Evolutionary conservation across 2,888 invertebrate species (phyloP), one percentile per base, ranked within the genome.

Genomic region (Drosophila sordidula): DNA sequence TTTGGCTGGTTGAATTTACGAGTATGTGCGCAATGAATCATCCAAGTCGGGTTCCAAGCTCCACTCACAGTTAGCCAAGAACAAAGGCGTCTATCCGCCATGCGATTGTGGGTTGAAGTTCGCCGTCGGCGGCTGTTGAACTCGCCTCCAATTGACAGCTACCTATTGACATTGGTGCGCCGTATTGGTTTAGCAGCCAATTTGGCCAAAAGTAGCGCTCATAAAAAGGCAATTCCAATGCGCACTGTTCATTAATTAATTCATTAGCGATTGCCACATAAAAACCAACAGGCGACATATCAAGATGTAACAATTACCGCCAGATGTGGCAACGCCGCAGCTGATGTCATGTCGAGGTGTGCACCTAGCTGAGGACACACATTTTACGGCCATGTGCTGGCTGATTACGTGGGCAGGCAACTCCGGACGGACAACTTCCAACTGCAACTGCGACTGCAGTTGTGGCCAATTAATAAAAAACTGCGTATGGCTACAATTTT

Each of bases 71-170:
- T 64, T 72, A 22, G 58, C 44, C 39, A 50, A 75, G 70, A 75
- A 75, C 75, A 75, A 78, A 78, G 74, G 52, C 59, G 68, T 78
- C 78, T 18, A 57, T 64, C 46, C 52, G 42, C 26, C 50, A 14
- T 11, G 36, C 25, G 44, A 49, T 47, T 64, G 86, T 80, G 75
- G 82, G 88, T 81, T 87, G 82, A 87, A 80, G 82, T 85, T 80
- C 85, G 85, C 78, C 78, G 14, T 18, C 34, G 61, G 54, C 75
- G 86, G 62, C 70, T 66, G 64, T 84, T 87, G 85, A 81, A 73
- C 78, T 50, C 74, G 62, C 42, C 32, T 32, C n/a, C 44, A 38
- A 46, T 38, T 52, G 50, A n/a, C 12, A 34, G 50, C 39, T 51
- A 44, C 38, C 41, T 18, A 44, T 32, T 69, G 69, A 47, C 59